Evolutionary conservation across 1,140 invertebrate species (phyloP), one percentile per base, ranked within the genome.

Genomic region (Phocides pigmalion): DNA sequence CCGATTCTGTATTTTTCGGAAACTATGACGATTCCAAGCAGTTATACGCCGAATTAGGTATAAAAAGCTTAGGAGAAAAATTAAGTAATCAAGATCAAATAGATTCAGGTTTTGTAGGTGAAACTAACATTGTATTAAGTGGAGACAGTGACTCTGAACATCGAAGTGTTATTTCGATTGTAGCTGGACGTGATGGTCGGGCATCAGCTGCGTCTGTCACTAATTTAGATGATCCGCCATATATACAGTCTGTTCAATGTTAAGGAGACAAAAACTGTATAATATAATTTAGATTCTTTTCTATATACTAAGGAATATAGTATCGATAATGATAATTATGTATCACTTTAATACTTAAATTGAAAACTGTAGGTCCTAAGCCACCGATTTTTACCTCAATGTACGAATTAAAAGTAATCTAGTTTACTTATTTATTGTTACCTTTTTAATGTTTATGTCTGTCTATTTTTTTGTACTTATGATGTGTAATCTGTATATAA

Each of bases 1-100:
- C 96, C 0, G 95, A 97, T 85, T 96, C 95, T n/a, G 95, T 97
- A 5, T 95, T 96, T 72, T 96, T 96, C 72, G 95, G 90, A 54
- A 94, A 92, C 88, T 94, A 93, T 80, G 89, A 90, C 68, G 95
- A 92, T 72, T 82, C 85, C 0, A 88, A 87, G 16, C 76, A 88
- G 63, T 70, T 88, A 41, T 76, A 84, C 11, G 79, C 82, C 17
- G 89, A 90, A 59, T 75, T 90, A 46, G 81, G 79, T 2, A 47
- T 90, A 46, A 77, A 66, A 11, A 68, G 66, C 11, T 84, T 79
- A 28, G 81, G 78, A 15, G 58, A 72, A 15, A 78, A 63, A n/a
- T 56, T 70, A 49, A 42, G 50, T 4, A 72, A 58, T 58, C 80
- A 84, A 54, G 82, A 87, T 16, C 86, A 89, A 72, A 87, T 88